Conservation (phyloP, 1,140 invertebrate species). For the Drosophila erecta region DNA sequence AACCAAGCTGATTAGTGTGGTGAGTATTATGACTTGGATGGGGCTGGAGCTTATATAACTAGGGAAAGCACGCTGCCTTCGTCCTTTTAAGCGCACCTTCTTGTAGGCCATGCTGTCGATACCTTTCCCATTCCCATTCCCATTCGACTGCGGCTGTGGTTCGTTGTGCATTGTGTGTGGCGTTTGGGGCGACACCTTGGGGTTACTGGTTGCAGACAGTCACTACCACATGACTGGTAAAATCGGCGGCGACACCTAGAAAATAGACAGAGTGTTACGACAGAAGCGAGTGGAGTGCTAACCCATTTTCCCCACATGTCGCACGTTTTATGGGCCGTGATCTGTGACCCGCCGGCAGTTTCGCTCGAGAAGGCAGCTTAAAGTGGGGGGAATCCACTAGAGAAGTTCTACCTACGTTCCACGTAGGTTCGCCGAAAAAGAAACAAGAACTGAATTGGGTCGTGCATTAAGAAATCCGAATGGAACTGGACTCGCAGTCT, state of each 20-base stretch:
- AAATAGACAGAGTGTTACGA: constrained; percentile 70
- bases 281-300: constrained; percentile 37
- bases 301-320: constrained; percentile 66
- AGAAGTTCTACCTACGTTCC: constrained; percentile 20
- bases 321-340: constrained; percentile 59
- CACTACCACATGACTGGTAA: constrained; percentile 53
- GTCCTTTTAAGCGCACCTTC: constrained; percentile 77
- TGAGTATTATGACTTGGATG: constrained; percentile 50
- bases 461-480: constrained; percentile 55
- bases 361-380: constrained; percentile 65
- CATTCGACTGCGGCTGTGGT: constrained; percentile 13
- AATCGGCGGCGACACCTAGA: constrained; percentile 59
- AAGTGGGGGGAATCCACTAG: constrained; percentile 33
- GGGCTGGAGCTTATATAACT: constrained; percentile 22
- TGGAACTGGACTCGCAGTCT: constrained; percentile 46
- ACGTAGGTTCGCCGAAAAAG: constrained; percentile 26
- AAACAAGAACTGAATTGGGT: constrained; percentile 44
- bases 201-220: constrained; percentile 20
- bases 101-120: constrained; percentile 54
- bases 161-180: constrained; percentile 60
- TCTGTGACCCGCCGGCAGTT: constrained; percentile 72
- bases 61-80: neutral
- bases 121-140: neutral
- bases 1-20: constrained; percentile 33
- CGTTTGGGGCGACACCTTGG: constrained; percentile 23